Evolutionary conservation across 1,140 invertebrate species (phyloP), one percentile per base, ranked within the genome.

Genomic region (Acromyrmex heyeri): DNA sequence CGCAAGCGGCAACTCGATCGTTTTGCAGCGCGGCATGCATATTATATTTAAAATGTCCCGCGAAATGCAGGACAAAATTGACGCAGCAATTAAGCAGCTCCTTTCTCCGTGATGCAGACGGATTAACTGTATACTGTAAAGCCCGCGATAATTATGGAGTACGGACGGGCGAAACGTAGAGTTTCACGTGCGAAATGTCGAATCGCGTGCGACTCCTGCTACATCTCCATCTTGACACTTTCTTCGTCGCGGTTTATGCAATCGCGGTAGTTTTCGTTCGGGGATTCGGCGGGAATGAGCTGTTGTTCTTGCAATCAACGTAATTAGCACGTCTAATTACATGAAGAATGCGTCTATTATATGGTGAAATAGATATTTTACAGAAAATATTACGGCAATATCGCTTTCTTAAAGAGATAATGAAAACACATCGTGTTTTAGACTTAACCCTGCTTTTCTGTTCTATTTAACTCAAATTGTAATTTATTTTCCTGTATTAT

Each of bases 91-190:
- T 83, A 83, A 83, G 55, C 69, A 73, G 38, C 67, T 62, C 38
- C 79, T 83, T 83, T 73, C 79, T 83, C 67, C 67, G 34, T 21
- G 50, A 55, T 50, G 53, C 78, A 24, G 34, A 82, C 21, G 30
- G 21, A 82, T 70, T 81, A 81, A 70, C 65, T 72, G 50, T 82
- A 72, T 57, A 59, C 55, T 44, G 53, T 30, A 82, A 82, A 82
- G 55, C 18, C 34, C 55, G 67, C 55, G 24, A 59, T 82, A 82
- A 82, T 82, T 82, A 73, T 18, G 57, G 53, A 61, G 38, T 34
- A 24, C 24, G 21, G 34, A 59, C 53, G 53, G 38, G 34, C 34
- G 65, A 82, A 82, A 72, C 78, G 61, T 78, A 27, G 59, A 64
- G 44, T 65, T 65, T 77, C 75, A 57, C 75, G 30, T 65, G 38